Percentiles rank a stretch among this genome's conserved stretches.
Evolutionary conservation across 2,888 invertebrate species (phyloP).

Genomic region (Sphinx pinastri): DNA sequence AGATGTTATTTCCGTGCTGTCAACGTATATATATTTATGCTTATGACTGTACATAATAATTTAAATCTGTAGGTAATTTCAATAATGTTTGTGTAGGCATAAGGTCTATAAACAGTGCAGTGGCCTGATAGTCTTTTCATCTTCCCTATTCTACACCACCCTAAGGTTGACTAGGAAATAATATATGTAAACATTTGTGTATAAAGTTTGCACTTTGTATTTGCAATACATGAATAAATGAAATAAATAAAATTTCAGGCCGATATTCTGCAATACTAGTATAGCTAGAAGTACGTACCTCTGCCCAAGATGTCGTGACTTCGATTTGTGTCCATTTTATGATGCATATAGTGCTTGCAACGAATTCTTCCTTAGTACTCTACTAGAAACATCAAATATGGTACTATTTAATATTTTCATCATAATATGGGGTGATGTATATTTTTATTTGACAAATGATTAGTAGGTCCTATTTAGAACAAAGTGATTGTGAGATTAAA

Average conservation of each 20-base stretch:
- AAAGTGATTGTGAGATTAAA: no score
- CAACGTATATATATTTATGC: no score
- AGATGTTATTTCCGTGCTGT: no score
- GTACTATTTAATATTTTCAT: slow-evolving; percentile 6
- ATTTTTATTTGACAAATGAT: background rate
- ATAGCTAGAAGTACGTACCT: background rate
- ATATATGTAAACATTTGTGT: background rate
- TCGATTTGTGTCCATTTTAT: slow-evolving; percentile 8
- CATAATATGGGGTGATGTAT: background rate
- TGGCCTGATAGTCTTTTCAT: no score
- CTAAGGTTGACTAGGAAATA: background rate
- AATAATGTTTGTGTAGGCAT: no score
- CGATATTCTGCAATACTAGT: background rate
- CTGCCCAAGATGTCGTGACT: slow-evolving; percentile 21
- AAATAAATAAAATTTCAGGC: background rate
- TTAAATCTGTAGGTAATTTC: no score
- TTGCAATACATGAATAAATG: no score
- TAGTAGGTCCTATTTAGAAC: no score
- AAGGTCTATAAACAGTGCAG: no score
- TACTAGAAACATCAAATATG: slow-evolving; percentile 18
- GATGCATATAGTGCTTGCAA: background rate
- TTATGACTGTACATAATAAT: no score
- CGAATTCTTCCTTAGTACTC: background rate
- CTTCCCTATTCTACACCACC: no score
- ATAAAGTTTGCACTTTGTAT: no score